Evolutionary conservation across 1,140 invertebrate species (phyloP).

Genomic region (Asobara japonica): DNA sequence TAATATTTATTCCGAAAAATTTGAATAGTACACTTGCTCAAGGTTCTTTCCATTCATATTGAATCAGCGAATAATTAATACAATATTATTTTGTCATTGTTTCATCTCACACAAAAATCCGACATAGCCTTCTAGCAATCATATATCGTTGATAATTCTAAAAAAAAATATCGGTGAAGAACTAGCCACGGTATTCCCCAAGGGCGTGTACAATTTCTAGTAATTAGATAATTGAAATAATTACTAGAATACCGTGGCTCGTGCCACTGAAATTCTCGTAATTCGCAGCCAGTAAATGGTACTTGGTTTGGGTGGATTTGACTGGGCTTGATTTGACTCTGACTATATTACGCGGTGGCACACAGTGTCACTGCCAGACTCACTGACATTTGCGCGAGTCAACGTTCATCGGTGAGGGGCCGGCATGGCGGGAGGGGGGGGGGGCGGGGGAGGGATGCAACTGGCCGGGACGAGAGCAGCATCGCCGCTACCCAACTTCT

Average conservation of each 20-base stretch:
- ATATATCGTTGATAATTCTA: too few species aligned
- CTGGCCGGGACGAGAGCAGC: conserved; percentile 13
- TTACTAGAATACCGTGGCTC: neutral
- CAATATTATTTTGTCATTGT: too few species aligned
- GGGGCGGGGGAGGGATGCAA: conserved; percentile 35
- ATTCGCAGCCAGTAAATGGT: neutral
- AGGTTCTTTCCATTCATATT: too few species aligned
- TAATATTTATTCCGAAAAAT: too few species aligned
- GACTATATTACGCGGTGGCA: conserved; percentile 12
- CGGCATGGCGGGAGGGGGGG: neutral
- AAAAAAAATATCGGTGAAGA: too few species aligned
- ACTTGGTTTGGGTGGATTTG: conserved; percentile 15
- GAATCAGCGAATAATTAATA: too few species aligned
- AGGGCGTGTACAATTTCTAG: too few species aligned
- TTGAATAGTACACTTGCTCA: too few species aligned
- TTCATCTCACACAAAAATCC: too few species aligned
- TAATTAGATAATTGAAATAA: too few species aligned
- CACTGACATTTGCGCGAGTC: conserved; percentile 26
- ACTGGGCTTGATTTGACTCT: conserved; percentile 19
- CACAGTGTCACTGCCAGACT: conserved; percentile 13
- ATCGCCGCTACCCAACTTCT: conserved; percentile 50
- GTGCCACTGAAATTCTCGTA: conserved; percentile 1
- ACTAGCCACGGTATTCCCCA: too few species aligned
- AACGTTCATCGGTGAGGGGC: neutral
- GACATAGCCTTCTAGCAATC: too few species aligned